Evolutionary conservation across 2,888 invertebrate species (phyloP).

Genomic region (Stegophylla sp.): DNA sequence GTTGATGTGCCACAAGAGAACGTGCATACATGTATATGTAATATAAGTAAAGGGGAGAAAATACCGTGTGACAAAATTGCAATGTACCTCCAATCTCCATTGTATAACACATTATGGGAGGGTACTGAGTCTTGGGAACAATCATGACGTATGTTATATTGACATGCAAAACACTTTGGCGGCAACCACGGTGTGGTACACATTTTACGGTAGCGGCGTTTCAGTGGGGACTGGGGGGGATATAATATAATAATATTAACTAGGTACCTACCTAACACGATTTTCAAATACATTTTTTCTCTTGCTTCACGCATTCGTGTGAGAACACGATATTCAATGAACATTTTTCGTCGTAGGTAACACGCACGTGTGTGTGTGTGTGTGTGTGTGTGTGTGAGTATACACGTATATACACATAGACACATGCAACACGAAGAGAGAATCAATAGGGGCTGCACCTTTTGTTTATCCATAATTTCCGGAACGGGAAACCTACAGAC

Average conservation of each 20-base stretch:
- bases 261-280: not conserved
- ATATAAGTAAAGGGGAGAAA: not conserved
- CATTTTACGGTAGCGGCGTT: not conserved
- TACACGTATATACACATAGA: not conserved
- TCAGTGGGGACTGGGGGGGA: not conserved
- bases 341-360: not conserved
- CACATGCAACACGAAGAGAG: not conserved
- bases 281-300: constrained; percentile 40
- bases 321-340: constrained; percentile 18
- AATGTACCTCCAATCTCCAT: constrained; percentile 5
- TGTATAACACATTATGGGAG: constrained; percentile 5
- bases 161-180: constrained; percentile 20
- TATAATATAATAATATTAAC: not conserved
- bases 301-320: not conserved
- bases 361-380: not conserved
- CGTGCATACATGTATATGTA: not conserved
- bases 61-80: constrained; percentile 13
- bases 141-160: not conserved
- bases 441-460: constrained; percentile 55
- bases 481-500: constrained; percentile 45
- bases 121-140: too few species aligned
- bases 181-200: not conserved
- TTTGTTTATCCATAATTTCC: constrained; percentile 54
- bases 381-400: not conserved
- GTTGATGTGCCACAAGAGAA: not conserved